These are phyloP conservation scores for Drosophila sucinea DNA, from an alignment of 1,140 invertebrate genomes.

Conservation along the genomic window DNA sequence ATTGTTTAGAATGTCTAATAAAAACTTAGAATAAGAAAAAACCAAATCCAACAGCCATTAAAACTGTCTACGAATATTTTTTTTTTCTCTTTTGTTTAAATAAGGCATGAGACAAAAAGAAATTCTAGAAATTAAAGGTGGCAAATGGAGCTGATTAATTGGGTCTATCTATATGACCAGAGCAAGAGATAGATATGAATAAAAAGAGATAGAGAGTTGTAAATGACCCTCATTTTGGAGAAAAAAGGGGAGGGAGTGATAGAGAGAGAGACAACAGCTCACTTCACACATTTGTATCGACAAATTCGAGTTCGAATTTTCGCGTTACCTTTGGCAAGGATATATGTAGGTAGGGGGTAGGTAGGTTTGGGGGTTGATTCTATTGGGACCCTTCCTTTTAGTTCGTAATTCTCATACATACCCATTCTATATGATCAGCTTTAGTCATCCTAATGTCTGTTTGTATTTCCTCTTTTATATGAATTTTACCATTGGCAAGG, in stretches of 20 bases:
- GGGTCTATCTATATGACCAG: not conserved
- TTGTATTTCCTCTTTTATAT: too few species aligned
- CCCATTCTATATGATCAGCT: too few species aligned
- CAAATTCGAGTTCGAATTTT: too few species aligned
- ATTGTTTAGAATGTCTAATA: conserved; percentile 12
- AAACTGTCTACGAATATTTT: conserved; percentile 8
- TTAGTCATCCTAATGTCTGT: too few species aligned
- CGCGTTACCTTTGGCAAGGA: too few species aligned
- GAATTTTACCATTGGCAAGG: too few species aligned
- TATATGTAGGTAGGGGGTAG: too few species aligned
- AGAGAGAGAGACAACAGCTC: conserved; percentile 15
- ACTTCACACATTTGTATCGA: conserved; percentile 1
- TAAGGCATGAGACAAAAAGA: not conserved
- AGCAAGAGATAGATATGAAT: conserved; percentile 15
- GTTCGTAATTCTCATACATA: too few species aligned
- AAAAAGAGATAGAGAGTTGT: conserved; percentile 18
- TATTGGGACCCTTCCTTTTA: too few species aligned
- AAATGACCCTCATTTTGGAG: not conserved
- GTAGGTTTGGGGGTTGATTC: too few species aligned
- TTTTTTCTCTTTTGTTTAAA: not conserved
- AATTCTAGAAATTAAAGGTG: conserved; percentile 1
- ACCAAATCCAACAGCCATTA: not conserved
- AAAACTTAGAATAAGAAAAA: not conserved
- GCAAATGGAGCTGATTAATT: conserved; percentile 1
- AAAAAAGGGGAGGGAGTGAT: conserved; percentile 26